Conservation (phyloP, 2,888 invertebrate genomes). For the Dynastes maya region DNA sequence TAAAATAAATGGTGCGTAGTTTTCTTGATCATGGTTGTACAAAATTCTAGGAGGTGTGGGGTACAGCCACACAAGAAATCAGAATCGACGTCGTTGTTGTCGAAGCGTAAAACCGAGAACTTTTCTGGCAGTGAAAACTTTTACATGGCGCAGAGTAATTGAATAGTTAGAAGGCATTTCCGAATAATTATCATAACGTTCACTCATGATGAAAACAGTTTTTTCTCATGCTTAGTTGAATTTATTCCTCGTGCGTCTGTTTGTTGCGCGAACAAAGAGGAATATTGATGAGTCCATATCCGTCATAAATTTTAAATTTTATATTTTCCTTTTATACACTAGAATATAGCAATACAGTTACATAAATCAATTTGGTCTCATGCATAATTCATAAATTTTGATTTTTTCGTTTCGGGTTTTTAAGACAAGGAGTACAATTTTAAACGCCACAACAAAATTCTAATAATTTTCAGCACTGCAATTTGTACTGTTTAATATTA, state of each 20-base stretch:
- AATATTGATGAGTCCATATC: not conserved
- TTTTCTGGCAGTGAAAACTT: slow-evolving; percentile 23
- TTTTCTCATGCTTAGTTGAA: not conserved
- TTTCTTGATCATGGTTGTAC: no score
- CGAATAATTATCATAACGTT: slow-evolving; percentile 31
- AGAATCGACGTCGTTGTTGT: slow-evolving; percentile 28
- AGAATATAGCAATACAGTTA: no score
- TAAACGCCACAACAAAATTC: no score
- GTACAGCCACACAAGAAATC: not conserved
- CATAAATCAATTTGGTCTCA: no score
- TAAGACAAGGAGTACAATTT: not conserved
- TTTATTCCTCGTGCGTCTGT: not conserved
- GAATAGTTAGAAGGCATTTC: slow-evolving; percentile 29
- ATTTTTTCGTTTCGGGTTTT: not conserved
- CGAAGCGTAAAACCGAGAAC: slow-evolving; percentile 13
- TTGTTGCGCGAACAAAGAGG: not conserved
- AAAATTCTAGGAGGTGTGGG: not conserved
- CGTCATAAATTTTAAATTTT: no score
- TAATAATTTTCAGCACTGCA: no score
- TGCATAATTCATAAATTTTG: no score
- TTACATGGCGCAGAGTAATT: slow-evolving; percentile 30
- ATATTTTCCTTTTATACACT: no score
- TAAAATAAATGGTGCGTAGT: no score
- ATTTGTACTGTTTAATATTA: no score
- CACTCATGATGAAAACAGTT: slow-evolving; percentile 10